These are phyloP conservation scores for Gymnothorax javanicus DNA, from an alignment of 2,797 vertebrate species.

Conservation along the genomic window DNA sequence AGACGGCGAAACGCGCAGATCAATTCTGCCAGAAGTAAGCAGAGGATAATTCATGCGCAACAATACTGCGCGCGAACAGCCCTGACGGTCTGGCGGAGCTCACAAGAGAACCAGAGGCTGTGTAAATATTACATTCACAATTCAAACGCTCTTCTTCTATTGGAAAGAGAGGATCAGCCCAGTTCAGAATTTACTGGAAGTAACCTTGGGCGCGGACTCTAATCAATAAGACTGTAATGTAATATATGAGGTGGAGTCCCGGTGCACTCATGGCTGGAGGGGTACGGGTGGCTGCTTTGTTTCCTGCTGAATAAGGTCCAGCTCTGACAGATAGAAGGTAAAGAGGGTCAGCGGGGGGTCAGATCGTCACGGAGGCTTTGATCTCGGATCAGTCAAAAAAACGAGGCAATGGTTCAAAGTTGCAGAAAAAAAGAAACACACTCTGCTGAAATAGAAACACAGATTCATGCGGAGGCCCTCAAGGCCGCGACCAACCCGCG, in stretches of 20 bases:
- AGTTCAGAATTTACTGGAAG: background rate
- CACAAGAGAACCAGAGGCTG: background rate
- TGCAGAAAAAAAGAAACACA: background rate
- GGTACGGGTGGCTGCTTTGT: background rate
- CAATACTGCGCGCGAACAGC: background rate
- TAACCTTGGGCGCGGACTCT: background rate
- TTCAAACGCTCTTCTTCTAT: background rate
- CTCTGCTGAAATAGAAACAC: background rate
- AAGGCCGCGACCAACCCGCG: slow-evolving; percentile 54
- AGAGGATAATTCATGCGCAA: background rate
- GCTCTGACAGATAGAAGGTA: background rate
- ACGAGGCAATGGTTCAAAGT: background rate
- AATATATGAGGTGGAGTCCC: background rate
- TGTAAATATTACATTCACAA: background rate
- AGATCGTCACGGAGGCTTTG: background rate
- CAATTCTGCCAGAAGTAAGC: background rate
- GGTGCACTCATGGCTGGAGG: background rate
- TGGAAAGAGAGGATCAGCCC: background rate
- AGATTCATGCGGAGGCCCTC: background rate
- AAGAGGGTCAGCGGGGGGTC: background rate
- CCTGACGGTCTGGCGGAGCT: background rate
- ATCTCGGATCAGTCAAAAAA: background rate
- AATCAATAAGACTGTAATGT: slow-evolving; percentile 7
- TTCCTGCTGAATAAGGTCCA: background rate
- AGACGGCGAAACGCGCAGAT: background rate